A percentile compares a stretch with the other conserved stretches of the same genome.
Conservation (phyloP, 2,113 vertebrate genomes). For the Dunckerocampus dactyliophorus region DNA sequence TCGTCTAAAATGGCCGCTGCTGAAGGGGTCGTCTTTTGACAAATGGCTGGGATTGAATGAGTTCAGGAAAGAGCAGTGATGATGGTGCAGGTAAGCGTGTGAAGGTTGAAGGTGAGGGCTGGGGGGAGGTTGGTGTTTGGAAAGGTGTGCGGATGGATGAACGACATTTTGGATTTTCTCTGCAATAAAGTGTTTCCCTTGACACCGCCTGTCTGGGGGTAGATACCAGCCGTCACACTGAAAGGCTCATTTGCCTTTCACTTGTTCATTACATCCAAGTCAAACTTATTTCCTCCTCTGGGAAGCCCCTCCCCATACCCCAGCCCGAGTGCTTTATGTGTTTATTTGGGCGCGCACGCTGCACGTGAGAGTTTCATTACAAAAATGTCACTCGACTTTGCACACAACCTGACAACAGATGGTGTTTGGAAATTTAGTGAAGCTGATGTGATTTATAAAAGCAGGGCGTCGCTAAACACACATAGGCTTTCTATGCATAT, state of each 20-base stretch:
- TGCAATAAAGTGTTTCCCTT: slow-evolving; percentile 61
- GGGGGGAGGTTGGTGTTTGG: slow-evolving; percentile 9
- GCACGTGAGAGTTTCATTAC: slow-evolving; percentile 16
- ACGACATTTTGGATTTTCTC: slow-evolving; percentile 66
- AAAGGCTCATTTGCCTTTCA: slow-evolving; percentile 67
- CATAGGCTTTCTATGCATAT: slow-evolving; percentile 19
- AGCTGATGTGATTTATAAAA: slow-evolving; percentile 27
- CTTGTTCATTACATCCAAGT: slow-evolving; percentile 59
- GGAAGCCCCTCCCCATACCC: slow-evolving; percentile 12
- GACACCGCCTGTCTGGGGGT: slow-evolving; percentile 58
- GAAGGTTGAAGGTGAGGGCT: slow-evolving; percentile 34
- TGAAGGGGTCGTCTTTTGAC: too few species aligned
- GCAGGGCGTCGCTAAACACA: slow-evolving; percentile 11
- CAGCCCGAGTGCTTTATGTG: not conserved
- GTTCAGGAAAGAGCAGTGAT: too few species aligned
- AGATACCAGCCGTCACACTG: slow-evolving; percentile 57
- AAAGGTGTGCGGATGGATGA: slow-evolving; percentile 44
- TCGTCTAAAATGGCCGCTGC: too few species aligned
- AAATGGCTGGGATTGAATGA: too few species aligned
- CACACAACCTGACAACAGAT: slow-evolving; percentile 7
- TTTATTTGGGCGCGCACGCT: not conserved
- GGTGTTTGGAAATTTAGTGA: slow-evolving; percentile 14
- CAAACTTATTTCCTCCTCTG: slow-evolving; percentile 52
- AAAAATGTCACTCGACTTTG: slow-evolving; percentile 14
- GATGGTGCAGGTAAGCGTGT: not conserved